Evolutionary conservation across 1,140 invertebrate species (phyloP).

Genomic region (Nylanderia fulva): DNA sequence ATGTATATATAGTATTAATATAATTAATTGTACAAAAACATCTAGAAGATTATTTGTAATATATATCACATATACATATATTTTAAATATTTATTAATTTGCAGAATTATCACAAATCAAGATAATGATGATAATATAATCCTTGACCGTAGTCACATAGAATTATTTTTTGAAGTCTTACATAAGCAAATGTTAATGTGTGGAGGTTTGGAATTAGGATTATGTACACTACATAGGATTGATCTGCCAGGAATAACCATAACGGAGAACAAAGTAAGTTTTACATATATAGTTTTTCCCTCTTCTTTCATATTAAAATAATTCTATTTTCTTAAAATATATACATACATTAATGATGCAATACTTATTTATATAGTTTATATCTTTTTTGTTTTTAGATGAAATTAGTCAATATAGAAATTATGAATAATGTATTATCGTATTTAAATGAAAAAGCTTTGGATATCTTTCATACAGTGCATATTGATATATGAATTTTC

Average conservation of each 20-base stretch:
- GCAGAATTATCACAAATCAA: conserved; percentile 66
- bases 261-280: conserved; percentile 75
- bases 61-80: not conserved
- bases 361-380: not conserved
- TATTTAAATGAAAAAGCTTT: conserved; percentile 79
- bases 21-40: not conserved
- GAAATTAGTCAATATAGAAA: conserved; percentile 71
- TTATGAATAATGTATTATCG: conserved; percentile 74
- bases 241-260: conserved; percentile 75
- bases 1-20: conserved; percentile 33
- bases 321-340: not conserved
- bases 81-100: conserved; percentile 45
- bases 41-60: not conserved
- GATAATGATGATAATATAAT: conserved; percentile 37
- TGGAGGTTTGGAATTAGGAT: conserved; percentile 73
- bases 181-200: conserved; percentile 70
- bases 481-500: conserved; percentile 28
- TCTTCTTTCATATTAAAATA: not conserved
- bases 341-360: not conserved
- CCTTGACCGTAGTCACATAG: conserved; percentile 66
- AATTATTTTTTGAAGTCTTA: conserved; percentile 76
- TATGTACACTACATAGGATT: conserved; percentile 76
- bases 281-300: not conserved
- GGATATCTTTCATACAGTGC: conserved; percentile 69
- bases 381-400: conserved; percentile 74